These are phyloP conservation scores for Branchellion lobata DNA, from an alignment of 2,888 invertebrate genomes.

Conservation along the genomic window DNA sequence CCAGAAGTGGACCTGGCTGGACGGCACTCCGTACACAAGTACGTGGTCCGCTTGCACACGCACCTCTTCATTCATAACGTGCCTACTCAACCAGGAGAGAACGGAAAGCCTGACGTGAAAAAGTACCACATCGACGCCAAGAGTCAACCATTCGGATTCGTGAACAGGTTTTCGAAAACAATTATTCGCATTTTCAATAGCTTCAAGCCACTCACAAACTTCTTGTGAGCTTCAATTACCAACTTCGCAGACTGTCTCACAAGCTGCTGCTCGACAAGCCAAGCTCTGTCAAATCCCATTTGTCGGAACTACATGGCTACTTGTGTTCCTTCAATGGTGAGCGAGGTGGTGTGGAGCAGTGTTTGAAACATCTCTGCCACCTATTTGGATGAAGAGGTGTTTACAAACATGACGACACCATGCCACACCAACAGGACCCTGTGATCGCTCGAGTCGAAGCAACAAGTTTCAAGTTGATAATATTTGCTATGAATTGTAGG, in stretches of 20 bases:
- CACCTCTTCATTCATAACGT: not conserved
- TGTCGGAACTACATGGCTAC: no score
- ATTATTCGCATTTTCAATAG: not conserved
- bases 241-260: no score
- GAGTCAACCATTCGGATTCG: not conserved
- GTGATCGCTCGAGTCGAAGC: not conserved
- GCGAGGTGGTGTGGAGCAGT: no score
- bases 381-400: not conserved
- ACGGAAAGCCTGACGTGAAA: not conserved
- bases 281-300: no score
- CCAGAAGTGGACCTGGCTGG: not conserved
- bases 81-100: not conserved
- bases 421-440: no score
- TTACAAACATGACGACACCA: not conserved
- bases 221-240: not conserved
- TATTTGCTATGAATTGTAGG: not conserved
- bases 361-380: not conserved
- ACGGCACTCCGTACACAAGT: not conserved
- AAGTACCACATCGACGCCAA: not conserved
- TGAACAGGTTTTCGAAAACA: not conserved
- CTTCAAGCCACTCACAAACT: not conserved
- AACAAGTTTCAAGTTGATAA: not conserved
- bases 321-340: no score
- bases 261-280: no score
- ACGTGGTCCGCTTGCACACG: not conserved